A percentile compares a stretch with the other conserved stretches of the same genome.
Evolutionary conservation across 1,140 invertebrate species (phyloP).

Genomic region (Metaphire vulgaris): DNA sequence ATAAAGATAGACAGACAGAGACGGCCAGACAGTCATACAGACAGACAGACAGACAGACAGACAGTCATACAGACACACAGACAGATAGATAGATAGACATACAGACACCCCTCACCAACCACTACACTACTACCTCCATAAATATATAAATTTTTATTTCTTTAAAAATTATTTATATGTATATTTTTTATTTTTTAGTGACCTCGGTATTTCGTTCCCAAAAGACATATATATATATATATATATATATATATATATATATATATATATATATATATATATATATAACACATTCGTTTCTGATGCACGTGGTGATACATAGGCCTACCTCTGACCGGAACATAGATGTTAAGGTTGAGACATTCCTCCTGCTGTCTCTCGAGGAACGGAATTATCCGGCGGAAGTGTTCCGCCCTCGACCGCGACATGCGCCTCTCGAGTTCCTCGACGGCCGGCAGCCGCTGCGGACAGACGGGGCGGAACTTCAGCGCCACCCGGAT

Average conservation of each 20-base stretch:
- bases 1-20: slow-evolving; percentile 1
- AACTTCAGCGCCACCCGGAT: slow-evolving; percentile 12
- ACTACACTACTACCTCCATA: no score
- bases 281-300: no score
- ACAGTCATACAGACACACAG: background rate
- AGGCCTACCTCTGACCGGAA: slow-evolving; percentile 28
- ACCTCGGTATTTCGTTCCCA: no score
- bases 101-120: no score
- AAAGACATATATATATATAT: no score
- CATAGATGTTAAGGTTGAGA: slow-evolving; percentile 31
- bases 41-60: background rate
- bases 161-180: no score
- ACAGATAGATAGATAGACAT: background rate
- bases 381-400: slow-evolving; percentile 27
- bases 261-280: no score
- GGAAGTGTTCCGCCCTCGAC: slow-evolving; percentile 15
- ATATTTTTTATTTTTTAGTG: no score
- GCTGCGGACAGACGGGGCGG: slow-evolving; percentile 28
- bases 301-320: no score
- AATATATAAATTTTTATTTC: no score
- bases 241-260: no score
- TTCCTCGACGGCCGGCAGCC: background rate
- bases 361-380: slow-evolving; percentile 32
- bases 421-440: slow-evolving; percentile 17
- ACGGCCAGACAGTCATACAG: background rate